A percentile compares a stretch with the other conserved stretches of the same genome.
These are phyloP conservation scores for Cyaniris semiargus DNA, from an alignment of 2,888 invertebrate genomes.

Conservation along the genomic window DNA sequence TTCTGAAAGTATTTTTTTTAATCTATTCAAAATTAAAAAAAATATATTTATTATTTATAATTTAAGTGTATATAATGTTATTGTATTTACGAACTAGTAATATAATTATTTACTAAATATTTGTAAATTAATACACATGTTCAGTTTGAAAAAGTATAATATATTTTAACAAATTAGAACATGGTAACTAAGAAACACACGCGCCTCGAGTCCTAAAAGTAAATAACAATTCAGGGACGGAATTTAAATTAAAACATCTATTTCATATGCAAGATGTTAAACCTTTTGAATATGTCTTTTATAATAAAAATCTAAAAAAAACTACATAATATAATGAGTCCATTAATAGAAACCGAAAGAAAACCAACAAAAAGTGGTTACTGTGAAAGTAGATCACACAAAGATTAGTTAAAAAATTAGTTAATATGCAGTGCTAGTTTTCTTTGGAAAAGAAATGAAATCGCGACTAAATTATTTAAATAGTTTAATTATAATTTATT, in stretches of 20 bases:
- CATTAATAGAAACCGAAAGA: background rate
- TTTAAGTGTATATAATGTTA: too few species aligned
- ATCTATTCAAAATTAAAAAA: too few species aligned
- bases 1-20: too few species aligned
- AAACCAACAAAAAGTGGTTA: background rate
- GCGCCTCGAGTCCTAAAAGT: background rate
- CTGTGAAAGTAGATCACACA: background rate
- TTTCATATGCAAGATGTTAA: background rate
- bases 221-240: conserved; percentile 4
- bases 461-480: background rate
- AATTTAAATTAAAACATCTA: background rate
- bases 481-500: background rate
- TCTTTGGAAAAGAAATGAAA: background rate
- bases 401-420: background rate
- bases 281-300: background rate
- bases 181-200: background rate
- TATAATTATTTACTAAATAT: background rate
- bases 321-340: background rate
- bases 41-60: too few species aligned
- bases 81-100: too few species aligned
- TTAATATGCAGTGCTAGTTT: background rate
- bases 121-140: background rate
- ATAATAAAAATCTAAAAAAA: background rate
- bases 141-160: background rate
- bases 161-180: background rate